These are phyloP conservation scores for Salminus brasiliensis DNA, from an alignment of 2,113 vertebrate species.

Conservation along the genomic window DNA sequence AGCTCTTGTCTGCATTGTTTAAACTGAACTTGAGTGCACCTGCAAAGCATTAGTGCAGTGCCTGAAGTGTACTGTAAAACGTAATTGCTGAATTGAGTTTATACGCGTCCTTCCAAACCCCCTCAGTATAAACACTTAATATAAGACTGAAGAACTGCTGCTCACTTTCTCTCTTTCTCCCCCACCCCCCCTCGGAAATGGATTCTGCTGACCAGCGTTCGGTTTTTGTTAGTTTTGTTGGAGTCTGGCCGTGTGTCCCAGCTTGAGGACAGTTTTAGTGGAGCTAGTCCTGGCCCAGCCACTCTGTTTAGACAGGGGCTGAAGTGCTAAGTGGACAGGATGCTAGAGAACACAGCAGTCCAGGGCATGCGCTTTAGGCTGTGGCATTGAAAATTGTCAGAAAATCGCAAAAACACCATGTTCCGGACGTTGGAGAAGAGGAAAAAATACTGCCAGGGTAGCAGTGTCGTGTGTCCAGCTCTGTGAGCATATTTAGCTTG, in stretches of 20 bases:
- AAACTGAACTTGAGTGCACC: conserved; percentile 65
- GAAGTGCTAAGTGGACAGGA: conserved; percentile 37
- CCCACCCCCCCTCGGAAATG: conserved; percentile 6
- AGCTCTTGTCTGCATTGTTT: conserved; percentile 59
- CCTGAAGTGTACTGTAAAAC: conserved; percentile 54
- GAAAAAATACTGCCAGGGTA: not conserved
- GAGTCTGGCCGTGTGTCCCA: not conserved
- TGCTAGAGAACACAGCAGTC: not conserved
- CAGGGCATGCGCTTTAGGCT: not conserved
- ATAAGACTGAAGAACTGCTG: conserved; percentile 42
- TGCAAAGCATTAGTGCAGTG: conserved; percentile 59
- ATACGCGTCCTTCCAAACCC: conserved; percentile 53
- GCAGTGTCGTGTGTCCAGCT: not conserved
- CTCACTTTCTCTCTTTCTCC: not conserved
- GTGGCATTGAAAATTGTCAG: not conserved
- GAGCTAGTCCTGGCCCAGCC: conserved; percentile 2
- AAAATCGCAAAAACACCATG: not conserved
- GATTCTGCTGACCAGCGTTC: conserved; percentile 39
- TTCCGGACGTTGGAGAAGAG: not conserved
- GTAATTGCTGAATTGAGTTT: conserved; percentile 50
- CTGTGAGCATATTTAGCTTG: not conserved
- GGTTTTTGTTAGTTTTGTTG: not conserved
- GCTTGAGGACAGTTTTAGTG: conserved; percentile 43
- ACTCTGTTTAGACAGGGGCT: conserved; percentile 40
- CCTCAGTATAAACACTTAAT: conserved; percentile 50